Percentiles rank a stretch among this genome's conserved stretches.
Conservation (phyloP, 92 coral and sea anemone species). For the Siderastrea radians region DNA sequence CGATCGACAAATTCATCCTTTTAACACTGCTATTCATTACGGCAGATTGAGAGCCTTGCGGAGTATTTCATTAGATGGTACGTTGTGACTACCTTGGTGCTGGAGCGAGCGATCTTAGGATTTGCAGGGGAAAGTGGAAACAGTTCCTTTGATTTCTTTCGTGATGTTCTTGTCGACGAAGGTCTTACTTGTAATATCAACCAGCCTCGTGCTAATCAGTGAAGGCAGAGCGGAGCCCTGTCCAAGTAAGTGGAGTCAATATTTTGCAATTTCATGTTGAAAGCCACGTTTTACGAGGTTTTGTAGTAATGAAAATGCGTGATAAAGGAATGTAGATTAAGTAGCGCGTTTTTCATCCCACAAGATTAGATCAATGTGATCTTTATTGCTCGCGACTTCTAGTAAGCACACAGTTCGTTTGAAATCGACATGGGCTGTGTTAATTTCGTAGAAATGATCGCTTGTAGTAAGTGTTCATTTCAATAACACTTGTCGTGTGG, state of each 20-base stretch:
- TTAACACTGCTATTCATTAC: slow-evolving; percentile 24
- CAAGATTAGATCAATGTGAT: neutral
- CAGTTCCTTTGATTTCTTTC: neutral
- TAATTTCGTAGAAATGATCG: slow-evolving; percentile 1
- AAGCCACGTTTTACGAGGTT: slow-evolving; percentile 3
- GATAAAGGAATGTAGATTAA: slow-evolving; percentile 43
- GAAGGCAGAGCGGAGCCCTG: slow-evolving; percentile 32
- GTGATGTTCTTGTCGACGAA: slow-evolving; percentile 6
- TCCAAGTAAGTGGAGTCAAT: slow-evolving; percentile 19
- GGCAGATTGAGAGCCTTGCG: slow-evolving; percentile 21
- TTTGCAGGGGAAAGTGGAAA: slow-evolving; percentile 6
- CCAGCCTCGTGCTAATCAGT: neutral
- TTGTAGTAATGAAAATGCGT: slow-evolving; percentile 22
- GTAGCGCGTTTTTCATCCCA: neutral
- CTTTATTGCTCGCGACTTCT: neutral
- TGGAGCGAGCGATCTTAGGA: neutral
- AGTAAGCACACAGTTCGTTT: neutral
- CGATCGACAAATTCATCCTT: slow-evolving; percentile 11
- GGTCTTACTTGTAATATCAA: neutral
- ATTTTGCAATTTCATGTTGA: neutral
- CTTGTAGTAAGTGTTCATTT: slow-evolving; percentile 18
- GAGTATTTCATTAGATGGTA: slow-evolving; percentile 23
- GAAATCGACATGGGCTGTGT: slow-evolving; percentile 25
- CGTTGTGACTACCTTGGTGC: neutral
- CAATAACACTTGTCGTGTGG: slow-evolving; percentile 10